Conservation (phyloP, 2,113 vertebrate species). For the Coryphaenoides rupestris region DNA sequence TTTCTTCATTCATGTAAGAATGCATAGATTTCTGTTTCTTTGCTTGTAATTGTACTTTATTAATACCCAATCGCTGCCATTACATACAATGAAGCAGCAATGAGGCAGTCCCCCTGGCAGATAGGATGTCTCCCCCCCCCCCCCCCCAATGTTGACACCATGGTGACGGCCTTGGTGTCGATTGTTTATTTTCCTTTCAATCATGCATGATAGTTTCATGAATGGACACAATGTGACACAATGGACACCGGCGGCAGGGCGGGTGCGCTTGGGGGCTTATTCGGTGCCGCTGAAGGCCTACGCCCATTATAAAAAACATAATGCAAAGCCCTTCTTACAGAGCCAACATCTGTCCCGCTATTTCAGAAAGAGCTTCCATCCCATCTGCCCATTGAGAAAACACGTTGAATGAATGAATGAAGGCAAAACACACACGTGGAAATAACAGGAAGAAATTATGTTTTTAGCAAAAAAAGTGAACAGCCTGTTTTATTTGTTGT, state of each 20-base stretch:
- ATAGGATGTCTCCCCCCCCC: too few relatives aligned
- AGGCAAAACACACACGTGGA: neutral
- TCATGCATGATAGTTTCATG: conserved; percentile 32
- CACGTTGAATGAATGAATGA: conserved; percentile 32
- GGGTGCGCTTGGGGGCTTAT: conserved; percentile 30
- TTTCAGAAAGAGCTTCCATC: conserved; percentile 47
- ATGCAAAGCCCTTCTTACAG: conserved; percentile 47
- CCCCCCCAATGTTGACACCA: too few relatives aligned
- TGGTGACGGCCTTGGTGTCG: too few relatives aligned
- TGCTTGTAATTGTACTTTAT: too few relatives aligned
- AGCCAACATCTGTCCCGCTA: conserved; percentile 62
- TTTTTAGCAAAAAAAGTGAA: too few relatives aligned
- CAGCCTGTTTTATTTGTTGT: too few relatives aligned
- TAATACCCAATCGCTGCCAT: too few relatives aligned
- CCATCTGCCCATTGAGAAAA: conserved; percentile 60
- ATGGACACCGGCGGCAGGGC: neutral
- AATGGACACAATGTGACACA: conserved; percentile 18
- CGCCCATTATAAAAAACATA: conserved; percentile 30
- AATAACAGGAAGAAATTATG: too few relatives aligned
- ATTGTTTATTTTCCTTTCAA: neutral
- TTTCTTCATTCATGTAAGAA: too few relatives aligned
- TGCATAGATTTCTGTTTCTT: too few relatives aligned
- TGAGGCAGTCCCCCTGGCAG: too few relatives aligned
- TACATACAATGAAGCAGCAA: too few relatives aligned
- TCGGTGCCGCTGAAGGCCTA: conserved; percentile 20